A percentile compares a stretch with the other conserved stretches of the same genome.
Evolutionary conservation across 2,113 vertebrate genomes (phyloP).

Genomic region (Corythornis vintsioides): DNA sequence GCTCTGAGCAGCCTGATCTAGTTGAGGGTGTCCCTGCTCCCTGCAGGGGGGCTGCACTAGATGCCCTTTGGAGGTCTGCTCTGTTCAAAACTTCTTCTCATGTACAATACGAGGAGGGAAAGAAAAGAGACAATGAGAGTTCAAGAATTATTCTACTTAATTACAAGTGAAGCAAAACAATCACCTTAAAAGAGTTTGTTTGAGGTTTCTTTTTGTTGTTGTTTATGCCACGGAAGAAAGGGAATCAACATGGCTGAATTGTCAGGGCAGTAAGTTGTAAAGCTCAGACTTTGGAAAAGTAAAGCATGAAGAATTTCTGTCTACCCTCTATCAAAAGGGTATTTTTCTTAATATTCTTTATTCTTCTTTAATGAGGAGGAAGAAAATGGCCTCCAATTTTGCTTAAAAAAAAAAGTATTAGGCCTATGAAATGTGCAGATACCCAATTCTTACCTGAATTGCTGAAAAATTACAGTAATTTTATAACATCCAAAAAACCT

Average conservation of each 20-base stretch:
- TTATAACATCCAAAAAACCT: neutral
- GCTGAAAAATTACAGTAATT: neutral
- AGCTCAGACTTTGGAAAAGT: neutral
- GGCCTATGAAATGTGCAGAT: neutral
- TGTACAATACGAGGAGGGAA: neutral
- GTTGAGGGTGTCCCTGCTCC: too few species aligned
- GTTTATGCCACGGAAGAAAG: neutral
- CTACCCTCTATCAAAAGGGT: neutral
- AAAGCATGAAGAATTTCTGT: neutral
- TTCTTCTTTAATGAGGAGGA: neutral
- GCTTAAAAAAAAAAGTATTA: neutral
- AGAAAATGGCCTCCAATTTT: neutral
- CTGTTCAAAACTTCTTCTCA: neutral
- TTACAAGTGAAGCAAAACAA: neutral
- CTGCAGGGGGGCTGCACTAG: too few species aligned
- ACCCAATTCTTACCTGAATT: neutral
- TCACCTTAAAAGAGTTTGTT: neutral
- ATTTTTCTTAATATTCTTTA: neutral
- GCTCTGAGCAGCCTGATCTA: too few species aligned
- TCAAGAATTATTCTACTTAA: neutral
- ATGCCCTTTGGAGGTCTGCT: neutral
- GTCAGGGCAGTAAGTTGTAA: neutral
- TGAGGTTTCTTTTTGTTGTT: neutral
- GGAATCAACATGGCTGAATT: neutral
- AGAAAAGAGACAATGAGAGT: neutral